Percentiles rank a stretch among this genome's conserved stretches.
Evolutionary conservation across 2,797 vertebrate species (phyloP).

Genomic region (Lagocephalus sceleratus): DNA sequence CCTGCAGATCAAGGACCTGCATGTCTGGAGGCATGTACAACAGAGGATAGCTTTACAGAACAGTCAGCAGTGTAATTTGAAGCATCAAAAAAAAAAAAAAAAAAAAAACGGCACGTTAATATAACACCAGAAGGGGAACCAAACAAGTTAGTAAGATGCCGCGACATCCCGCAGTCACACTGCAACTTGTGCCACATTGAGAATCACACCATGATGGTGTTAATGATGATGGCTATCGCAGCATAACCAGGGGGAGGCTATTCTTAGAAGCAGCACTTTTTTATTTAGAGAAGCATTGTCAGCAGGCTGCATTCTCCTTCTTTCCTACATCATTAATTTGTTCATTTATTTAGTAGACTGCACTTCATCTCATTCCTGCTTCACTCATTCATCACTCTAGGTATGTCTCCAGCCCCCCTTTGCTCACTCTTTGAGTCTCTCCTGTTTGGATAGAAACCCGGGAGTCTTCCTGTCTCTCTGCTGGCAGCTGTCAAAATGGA

Average conservation of each 20-base stretch:
- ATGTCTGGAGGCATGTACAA: conserved; percentile 2
- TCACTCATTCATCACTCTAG: conserved; percentile 55
- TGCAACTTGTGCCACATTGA: conserved; percentile 36
- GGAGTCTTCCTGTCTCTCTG: conserved; percentile 11
- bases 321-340: conserved; percentile 65
- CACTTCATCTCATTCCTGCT: conserved; percentile 56
- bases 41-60: background rate
- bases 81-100: too few species aligned
- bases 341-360: conserved; percentile 60
- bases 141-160: conserved; percentile 20
- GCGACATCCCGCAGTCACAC: conserved; percentile 37
- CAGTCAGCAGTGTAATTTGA: background rate
- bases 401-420: conserved; percentile 13
- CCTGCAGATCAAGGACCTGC: conserved; percentile 1
- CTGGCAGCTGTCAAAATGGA: conserved; percentile 8
- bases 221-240: conserved; percentile 57
- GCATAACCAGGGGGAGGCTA: conserved; percentile 54
- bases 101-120: background rate
- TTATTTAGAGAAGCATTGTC: conserved; percentile 26
- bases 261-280: conserved; percentile 55
- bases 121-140: conserved; percentile 9
- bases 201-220: conserved; percentile 47
- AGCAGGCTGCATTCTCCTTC: conserved; percentile 35
- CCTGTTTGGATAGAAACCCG: conserved; percentile 10
- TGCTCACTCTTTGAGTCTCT: conserved; percentile 12